Evolutionary conservation across 2,797 vertebrate species (phyloP).

Genomic region (Falco peregrinus): DNA sequence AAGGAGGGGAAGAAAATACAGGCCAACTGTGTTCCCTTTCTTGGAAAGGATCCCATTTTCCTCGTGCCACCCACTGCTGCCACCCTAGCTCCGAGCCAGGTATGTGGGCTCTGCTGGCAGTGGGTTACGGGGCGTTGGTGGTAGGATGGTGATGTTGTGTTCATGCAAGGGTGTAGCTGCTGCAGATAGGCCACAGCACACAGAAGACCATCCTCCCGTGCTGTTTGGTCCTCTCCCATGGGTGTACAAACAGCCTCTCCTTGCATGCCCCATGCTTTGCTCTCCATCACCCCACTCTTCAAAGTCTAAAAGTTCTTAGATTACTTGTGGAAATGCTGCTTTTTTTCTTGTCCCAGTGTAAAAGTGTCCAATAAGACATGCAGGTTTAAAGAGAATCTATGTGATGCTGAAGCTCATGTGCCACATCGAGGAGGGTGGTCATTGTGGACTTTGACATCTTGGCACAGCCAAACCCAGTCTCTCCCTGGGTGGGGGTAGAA

Average conservation of each 20-base stretch:
- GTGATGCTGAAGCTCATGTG: background rate
- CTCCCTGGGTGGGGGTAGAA: background rate
- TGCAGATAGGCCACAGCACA: background rate
- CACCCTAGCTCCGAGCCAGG: rapidly evolving
- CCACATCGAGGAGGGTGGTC: background rate
- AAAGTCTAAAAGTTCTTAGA: background rate
- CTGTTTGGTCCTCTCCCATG: background rate
- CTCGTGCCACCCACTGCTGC: background rate
- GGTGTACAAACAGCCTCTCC: background rate
- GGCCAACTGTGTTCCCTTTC: background rate
- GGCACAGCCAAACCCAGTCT: background rate
- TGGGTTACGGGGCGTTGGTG: background rate
- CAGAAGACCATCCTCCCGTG: background rate
- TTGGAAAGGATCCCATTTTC: background rate
- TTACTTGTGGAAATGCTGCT: background rate
- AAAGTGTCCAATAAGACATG: background rate
- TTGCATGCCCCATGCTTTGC: background rate
- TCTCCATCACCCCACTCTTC: background rate
- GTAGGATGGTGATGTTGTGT: background rate
- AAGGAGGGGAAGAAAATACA: background rate
- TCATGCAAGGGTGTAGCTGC: background rate
- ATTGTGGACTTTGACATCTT: background rate
- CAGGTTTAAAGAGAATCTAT: background rate
- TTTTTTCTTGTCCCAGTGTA: background rate
- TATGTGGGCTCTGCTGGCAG: rapidly evolving